phyloP scores from a whole-genome alignment of 2,888 invertebrate genomes.

The Monochamus alternatus region DNA sequence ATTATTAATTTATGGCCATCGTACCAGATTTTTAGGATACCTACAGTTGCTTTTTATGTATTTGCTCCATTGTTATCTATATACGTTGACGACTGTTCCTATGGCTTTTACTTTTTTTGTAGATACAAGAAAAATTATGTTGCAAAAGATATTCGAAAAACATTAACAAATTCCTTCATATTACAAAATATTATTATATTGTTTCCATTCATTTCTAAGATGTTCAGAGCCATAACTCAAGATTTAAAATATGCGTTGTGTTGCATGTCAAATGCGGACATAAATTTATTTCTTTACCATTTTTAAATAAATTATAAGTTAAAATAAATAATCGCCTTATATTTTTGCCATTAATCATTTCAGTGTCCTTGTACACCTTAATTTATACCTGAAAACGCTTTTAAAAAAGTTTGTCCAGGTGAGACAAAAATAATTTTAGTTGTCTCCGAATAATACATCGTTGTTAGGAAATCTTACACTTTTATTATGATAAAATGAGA shows the following conservation, averaged over 20 bases:
- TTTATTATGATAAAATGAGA: no score
- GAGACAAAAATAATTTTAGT: no score
- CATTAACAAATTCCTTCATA: slow-evolving; percentile 32
- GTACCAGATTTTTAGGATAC: slow-evolving; percentile 49
- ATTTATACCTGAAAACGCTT: slow-evolving; percentile 50
- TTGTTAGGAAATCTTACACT: no score
- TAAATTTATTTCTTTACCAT: slow-evolving; percentile 64
- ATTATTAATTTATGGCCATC: slow-evolving; percentile 60
- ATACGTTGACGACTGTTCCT: slow-evolving; percentile 22
- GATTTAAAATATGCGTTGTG: slow-evolving; percentile 67
- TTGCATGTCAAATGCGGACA: slow-evolving; percentile 64
- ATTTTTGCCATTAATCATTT: slow-evolving; percentile 60
- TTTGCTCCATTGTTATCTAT: slow-evolving; percentile 12
- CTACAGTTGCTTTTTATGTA: slow-evolving; percentile 29
- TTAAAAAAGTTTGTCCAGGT: no score
- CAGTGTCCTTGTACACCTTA: slow-evolving; percentile 61
- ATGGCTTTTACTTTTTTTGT: slow-evolving; percentile 12
- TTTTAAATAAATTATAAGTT: slow-evolving; percentile 67
- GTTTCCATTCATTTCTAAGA: slow-evolving; percentile 48
- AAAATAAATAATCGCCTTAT: slow-evolving; percentile 63
- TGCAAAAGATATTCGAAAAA: slow-evolving; percentile 28
- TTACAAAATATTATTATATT: slow-evolving; percentile 40
- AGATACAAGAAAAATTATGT: not conserved
- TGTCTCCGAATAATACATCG: no score
- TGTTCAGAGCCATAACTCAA: slow-evolving; percentile 63